A percentile compares a stretch with the other conserved stretches of the same genome.
These are phyloP conservation scores for Ptychadena robeensis DNA, from an alignment of 2,797 vertebrate species.

Conservation along the genomic window DNA sequence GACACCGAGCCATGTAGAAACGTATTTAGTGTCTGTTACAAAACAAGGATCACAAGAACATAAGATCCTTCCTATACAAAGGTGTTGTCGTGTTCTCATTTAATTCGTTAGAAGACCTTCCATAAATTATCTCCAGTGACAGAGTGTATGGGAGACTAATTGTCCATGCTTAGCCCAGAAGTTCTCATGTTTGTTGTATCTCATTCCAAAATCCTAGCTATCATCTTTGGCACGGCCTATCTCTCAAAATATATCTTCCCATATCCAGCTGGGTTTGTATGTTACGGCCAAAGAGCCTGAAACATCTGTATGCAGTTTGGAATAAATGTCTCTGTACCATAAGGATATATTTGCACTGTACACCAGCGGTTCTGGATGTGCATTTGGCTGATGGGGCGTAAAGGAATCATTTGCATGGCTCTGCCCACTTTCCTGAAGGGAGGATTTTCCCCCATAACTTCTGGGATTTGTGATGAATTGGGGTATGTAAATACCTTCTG, in stretches of 20 bases:
- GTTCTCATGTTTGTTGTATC: background rate
- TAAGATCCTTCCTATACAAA: conserved; percentile 19
- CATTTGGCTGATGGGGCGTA: too few relatives aligned
- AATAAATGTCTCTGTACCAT: too few relatives aligned
- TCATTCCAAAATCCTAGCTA: background rate
- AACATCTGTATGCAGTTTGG: too few relatives aligned
- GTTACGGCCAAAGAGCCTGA: too few relatives aligned
- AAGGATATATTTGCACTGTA: too few relatives aligned
- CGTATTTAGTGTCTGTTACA: conserved; percentile 40
- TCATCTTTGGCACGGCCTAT: background rate
- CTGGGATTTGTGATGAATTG: too few relatives aligned
- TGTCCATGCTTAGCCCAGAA: background rate
- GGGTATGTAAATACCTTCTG: too few relatives aligned
- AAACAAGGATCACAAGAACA: conserved; percentile 23
- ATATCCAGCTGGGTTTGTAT: too few relatives aligned
- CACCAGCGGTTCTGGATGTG: too few relatives aligned
- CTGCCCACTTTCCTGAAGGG: too few relatives aligned
- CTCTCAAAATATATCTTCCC: background rate
- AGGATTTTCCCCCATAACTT: too few relatives aligned
- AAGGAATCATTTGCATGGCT: too few relatives aligned
- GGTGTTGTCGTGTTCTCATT: conserved; percentile 27
- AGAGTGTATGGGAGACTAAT: background rate
- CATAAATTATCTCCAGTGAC: conserved; percentile 13
- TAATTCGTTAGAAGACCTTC: conserved; percentile 10
- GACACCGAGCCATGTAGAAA: conserved; percentile 30